These are phyloP conservation scores for Nemoura dubitans DNA, from an alignment of 2,888 invertebrate species.

Conservation along the genomic window DNA sequence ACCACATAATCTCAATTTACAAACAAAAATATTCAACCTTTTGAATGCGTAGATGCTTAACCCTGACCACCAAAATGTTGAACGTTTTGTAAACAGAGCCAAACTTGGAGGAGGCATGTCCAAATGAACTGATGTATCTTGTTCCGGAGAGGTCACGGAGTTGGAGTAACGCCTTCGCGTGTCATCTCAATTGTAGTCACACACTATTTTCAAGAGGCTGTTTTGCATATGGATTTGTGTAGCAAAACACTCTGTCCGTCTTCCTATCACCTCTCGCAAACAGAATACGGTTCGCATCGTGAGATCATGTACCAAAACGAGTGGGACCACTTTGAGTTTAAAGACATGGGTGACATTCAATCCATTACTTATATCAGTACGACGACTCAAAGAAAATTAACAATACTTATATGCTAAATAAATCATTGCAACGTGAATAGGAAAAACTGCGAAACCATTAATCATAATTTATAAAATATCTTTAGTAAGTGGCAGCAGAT, in stretches of 20 bases:
- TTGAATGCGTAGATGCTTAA: not conserved
- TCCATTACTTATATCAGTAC: not conserved
- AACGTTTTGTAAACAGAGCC: slow-evolving; percentile 20
- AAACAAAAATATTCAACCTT: not conserved
- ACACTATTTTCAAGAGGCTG: not conserved
- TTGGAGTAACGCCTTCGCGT: slow-evolving; percentile 15
- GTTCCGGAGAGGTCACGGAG: slow-evolving; percentile 26
- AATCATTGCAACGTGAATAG: not conserved
- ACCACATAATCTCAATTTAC: not conserved
- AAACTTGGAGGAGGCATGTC: not conserved
- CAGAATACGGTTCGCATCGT: not conserved
- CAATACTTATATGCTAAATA: not conserved
- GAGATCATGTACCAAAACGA: not conserved
- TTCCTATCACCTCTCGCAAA: not conserved
- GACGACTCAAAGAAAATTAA: not conserved
- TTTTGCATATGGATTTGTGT: slow-evolving; percentile 30
- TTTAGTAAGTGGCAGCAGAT: too few relatives aligned
- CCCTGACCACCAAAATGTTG: slow-evolving; percentile 20
- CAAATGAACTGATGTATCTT: not conserved
- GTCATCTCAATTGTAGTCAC: slow-evolving; percentile 17
- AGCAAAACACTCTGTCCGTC: not conserved
- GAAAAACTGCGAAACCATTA: not conserved
- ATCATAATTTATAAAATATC: too few relatives aligned
- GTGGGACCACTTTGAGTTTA: too few relatives aligned
- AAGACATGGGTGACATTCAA: not conserved